phyloP scores from a whole-genome alignment of 2,888 invertebrate genomes.

The Ichneumoninae sp. region DNA sequence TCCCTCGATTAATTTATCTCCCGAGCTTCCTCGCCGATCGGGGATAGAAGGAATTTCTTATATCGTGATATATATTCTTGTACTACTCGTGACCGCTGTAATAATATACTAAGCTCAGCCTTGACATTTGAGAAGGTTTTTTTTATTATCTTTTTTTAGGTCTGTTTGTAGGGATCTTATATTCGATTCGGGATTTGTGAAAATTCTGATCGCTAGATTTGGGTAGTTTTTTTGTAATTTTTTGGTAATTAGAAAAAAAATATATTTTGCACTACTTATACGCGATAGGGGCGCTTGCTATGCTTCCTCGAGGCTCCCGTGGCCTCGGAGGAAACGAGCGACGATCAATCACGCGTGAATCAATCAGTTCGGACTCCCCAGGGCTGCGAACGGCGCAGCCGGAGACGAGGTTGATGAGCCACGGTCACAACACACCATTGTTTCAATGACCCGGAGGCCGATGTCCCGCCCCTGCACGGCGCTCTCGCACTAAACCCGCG shows the following conservation, averaged over 20 bases:
- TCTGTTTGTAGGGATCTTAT: neutral
- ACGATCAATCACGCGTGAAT: slow-evolving; percentile 76
- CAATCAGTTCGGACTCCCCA: slow-evolving; percentile 69
- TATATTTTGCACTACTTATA: neutral
- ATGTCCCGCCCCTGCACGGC: slow-evolving; percentile 38
- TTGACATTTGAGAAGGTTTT: slow-evolving; percentile 36
- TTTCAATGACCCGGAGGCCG: slow-evolving; percentile 75
- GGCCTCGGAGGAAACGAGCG: slow-evolving; percentile 46
- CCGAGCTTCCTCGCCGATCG: slow-evolving; percentile 34
- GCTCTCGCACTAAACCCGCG: neutral
- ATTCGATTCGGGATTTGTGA: neutral
- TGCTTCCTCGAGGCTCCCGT: slow-evolving; percentile 1
- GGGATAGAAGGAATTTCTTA: slow-evolving; percentile 35
- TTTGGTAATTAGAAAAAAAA: too few relatives aligned
- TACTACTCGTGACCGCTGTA: neutral
- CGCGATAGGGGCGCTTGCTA: slow-evolving; percentile 1
- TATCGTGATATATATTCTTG: slow-evolving; percentile 38
- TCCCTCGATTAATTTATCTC: slow-evolving; percentile 75
- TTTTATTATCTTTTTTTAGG: neutral
- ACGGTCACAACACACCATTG: slow-evolving; percentile 77
- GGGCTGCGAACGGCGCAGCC: slow-evolving; percentile 20
- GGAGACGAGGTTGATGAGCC: slow-evolving; percentile 75
- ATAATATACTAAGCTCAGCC: slow-evolving; percentile 9
- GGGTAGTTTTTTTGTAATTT: neutral
- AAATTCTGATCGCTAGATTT: neutral